These are phyloP conservation scores for Mesoligia furuncula DNA, from an alignment of 2,888 invertebrate genomes.

Conservation along the genomic window DNA sequence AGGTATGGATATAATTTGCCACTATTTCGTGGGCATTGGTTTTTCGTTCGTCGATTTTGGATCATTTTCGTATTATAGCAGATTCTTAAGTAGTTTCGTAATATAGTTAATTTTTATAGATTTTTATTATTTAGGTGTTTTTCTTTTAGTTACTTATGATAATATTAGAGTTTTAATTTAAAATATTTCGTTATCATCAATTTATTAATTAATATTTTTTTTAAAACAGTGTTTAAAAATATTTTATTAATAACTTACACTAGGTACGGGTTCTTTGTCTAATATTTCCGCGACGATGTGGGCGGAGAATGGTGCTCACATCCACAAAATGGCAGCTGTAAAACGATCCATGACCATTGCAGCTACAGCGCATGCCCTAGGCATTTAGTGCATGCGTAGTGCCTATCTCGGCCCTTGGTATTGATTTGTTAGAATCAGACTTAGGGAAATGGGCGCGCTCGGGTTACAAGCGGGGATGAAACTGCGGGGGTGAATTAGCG, in stretches of 20 bases:
- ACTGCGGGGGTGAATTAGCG: too few relatives aligned
- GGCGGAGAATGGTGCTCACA: not conserved
- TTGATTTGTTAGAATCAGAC: slow-evolving; percentile 26
- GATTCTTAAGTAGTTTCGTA: not conserved
- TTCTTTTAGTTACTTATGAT: not conserved
- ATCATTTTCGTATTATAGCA: not conserved
- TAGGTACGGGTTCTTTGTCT: not conserved
- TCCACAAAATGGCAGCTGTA: slow-evolving; percentile 22
- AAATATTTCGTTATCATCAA: not conserved
- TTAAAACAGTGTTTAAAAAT: not conserved
- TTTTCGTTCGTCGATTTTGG: not conserved
- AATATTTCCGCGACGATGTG: not conserved
- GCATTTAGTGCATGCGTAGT: slow-evolving; percentile 23
- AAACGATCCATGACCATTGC: slow-evolving; percentile 28
- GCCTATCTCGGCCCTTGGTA: not conserved
- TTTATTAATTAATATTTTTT: too few relatives aligned
- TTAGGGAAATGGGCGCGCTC: not conserved
- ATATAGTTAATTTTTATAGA: not conserved
- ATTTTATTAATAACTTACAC: not conserved
- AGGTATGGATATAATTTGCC: slow-evolving; percentile 18
- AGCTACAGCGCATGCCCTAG: slow-evolving; percentile 47
- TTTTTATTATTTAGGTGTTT: too few relatives aligned
- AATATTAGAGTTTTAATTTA: not conserved
- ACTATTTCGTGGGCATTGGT: not conserved
- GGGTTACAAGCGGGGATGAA: not conserved